Conservation (phyloP, 2,113 vertebrate species). For the Nothobranchius furzeri region DNA sequence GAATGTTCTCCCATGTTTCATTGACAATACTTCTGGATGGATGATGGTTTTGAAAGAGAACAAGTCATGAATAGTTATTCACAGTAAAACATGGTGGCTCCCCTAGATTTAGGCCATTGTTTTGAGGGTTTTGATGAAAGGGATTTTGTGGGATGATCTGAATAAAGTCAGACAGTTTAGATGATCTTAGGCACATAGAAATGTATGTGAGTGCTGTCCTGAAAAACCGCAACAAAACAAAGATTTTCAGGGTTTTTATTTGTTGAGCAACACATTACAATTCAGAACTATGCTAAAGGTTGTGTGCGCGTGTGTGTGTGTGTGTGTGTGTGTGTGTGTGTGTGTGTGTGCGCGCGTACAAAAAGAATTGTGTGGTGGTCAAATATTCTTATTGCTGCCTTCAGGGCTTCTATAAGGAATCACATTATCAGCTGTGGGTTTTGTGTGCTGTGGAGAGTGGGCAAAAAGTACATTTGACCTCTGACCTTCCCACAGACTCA, state of each 20-base stretch:
- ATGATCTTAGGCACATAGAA: not conserved
- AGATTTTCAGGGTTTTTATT: no score
- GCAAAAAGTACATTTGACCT: conserved; percentile 60
- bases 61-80: conserved; percentile 34
- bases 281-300: no score
- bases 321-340: no score
- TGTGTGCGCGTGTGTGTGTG: no score
- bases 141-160: conserved; percentile 10
- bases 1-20: conserved; percentile 69
- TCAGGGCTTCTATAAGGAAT: conserved; percentile 44
- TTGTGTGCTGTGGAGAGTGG: conserved; percentile 59
- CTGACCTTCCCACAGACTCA: conserved; percentile 59
- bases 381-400: conserved; percentile 45
- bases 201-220: no score
- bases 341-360: no score
- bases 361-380: conserved; percentile 12
- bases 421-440: conserved; percentile 62
- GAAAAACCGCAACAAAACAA: no score
- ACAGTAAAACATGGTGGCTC: conserved; percentile 23
- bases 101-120: conserved; percentile 7
- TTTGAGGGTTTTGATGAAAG: not conserved
- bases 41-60: conserved; percentile 35
- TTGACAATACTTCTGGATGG: conserved; percentile 53
- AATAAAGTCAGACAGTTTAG: conserved; percentile 4
- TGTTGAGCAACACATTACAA: no score